Base-by-base conservation (phyloP, 1,140 invertebrate genomes). In the Gerris buenoi region DNA sequence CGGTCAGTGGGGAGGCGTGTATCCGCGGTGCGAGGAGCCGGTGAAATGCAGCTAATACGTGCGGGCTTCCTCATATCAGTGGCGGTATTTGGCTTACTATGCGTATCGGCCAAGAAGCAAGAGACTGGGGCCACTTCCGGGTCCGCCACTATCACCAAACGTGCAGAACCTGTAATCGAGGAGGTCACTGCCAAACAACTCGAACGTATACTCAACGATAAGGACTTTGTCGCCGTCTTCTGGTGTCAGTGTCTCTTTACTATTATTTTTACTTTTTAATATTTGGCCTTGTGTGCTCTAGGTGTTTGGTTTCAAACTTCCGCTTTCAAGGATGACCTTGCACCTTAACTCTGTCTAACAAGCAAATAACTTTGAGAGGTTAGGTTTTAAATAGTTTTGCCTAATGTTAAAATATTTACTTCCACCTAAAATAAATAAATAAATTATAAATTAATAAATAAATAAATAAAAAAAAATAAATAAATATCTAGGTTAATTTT, bases 211-310 rank as follows among this genome's bases (percentile, higher is more conserved):
- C 83, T 94, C 74, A 85, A 88, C 76, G 88, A 91, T 72, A 92
- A 92, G 83, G 91, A 93, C 80, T 93, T 89, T 82, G 90, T 94
- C 75, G 92, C 91, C 74, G 91, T 95, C 75, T 93, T 90, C 81
- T 95, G 92, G 90, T 94, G 92, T 95, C 90, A 94, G 92, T 90
- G 79, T 68, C 22, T 61, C n/a, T 29, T 58, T 46, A 46, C n/a
- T n/a, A n/a, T n/a, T n/a, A n/a, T n/a, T n/a, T 46, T 46, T 46
- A 46, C 33, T 46, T 10, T 46, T 46, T 46, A 18, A 10, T 5
- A 10, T 46, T 46, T 46, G 33, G 33, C 33, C n/a, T n/a, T n/a
- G n/a, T n/a, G n/a, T n/a, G n/a, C n/a, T n/a, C n/a, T n/a, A n/a
- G n/a, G n/a, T n/a, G n/a, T n/a, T n/a, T n/a, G n/a, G n/a, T n/a